Base-by-base conservation (phyloP, 2,113 vertebrate species). In the Dicentrarchus labrax region DNA sequence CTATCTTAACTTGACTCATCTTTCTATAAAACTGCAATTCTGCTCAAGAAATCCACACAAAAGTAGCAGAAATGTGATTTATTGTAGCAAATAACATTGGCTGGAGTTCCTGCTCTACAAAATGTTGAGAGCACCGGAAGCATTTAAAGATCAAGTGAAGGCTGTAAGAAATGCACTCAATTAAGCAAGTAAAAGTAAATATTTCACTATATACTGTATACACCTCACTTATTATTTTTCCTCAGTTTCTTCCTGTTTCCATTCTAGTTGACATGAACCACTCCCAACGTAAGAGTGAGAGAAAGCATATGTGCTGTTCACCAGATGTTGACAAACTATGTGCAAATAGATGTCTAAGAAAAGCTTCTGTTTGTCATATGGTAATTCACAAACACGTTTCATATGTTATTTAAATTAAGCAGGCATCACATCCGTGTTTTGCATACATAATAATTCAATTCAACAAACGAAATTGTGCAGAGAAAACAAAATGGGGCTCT, bases 21-120 rank as follows among this genome's bases (percentile, higher is more conserved):
- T 53, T 54, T 15, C 15, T 16, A 2, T 66, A 6, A 16, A 71
- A 56, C 2, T 43, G 8, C 10, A 56, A 47, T n/a, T 77, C 5
- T 6, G 64, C 22, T 39, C 9, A 76, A 43, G 15, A 83, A 79
- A 56, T 59, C 41, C 56, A 89, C 78, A 85, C 75, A 75, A 60
- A 2, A 45, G 51, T 89, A 85, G 86, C 89, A 90, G 87, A 94
- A 93, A 93, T 82, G 59, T 86, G 57, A 78, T 93, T 94, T 94
- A 94, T 91, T 94, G 85, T 90, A 89, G 87, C 74, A 93, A 91
- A 93, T 77, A 87, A 74, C 78, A 86, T 84, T 86, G 86, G 84
- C 85, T 78, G 66, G 21, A 82, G 75, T 78, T 87, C 67, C 67
- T 87, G 39, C 70, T 78, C 88, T 86, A 90, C 74, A 92, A 92